These are phyloP conservation scores for Perca schrenkii DNA, from an alignment of 2,113 vertebrate species.

Conservation along the genomic window DNA sequence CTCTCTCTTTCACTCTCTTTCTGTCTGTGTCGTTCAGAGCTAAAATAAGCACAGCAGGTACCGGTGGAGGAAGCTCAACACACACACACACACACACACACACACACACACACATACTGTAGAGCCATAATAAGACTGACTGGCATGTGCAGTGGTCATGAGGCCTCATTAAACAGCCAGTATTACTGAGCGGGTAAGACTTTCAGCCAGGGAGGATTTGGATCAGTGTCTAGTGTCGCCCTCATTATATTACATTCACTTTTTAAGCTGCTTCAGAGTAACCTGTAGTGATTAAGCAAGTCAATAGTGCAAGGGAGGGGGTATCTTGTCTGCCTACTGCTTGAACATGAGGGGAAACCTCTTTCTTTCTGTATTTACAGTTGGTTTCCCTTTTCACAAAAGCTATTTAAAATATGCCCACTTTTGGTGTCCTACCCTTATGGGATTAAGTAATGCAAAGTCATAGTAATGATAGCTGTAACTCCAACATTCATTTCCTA, in stretches of 20 bases:
- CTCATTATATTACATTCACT: slow-evolving; percentile 47
- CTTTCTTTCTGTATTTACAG: background rate
- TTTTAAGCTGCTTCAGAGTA: slow-evolving; percentile 34
- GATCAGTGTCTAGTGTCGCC: slow-evolving; percentile 34
- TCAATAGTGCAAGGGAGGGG: background rate
- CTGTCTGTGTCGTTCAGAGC: slow-evolving; percentile 40
- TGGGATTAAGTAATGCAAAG: background rate
- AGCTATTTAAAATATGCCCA: background rate
- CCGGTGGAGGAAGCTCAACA: slow-evolving; percentile 24
- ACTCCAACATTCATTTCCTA: background rate
- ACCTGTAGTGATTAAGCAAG: slow-evolving; percentile 31
- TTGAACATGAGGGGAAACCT: background rate
- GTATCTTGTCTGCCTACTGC: background rate
- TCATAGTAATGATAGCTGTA: background rate
- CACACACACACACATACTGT: slow-evolving; percentile 8
- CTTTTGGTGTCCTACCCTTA: background rate
- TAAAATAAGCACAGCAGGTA: slow-evolving; percentile 63
- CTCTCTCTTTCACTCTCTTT: slow-evolving; percentile 10
- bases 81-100: slow-evolving; percentile 6
- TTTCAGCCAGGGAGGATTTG: slow-evolving; percentile 28
- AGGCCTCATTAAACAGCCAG: slow-evolving; percentile 57
- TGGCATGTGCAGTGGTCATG: slow-evolving; percentile 32
- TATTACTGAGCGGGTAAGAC: slow-evolving; percentile 39
- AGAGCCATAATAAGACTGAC: too few species aligned
- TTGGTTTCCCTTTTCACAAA: background rate